A percentile compares a stretch with the other conserved stretches of the same genome.
These are phyloP conservation scores for Saccopteryx leptura DNA, from an alignment of 2,113 vertebrate genomes.

Conservation along the genomic window DNA sequence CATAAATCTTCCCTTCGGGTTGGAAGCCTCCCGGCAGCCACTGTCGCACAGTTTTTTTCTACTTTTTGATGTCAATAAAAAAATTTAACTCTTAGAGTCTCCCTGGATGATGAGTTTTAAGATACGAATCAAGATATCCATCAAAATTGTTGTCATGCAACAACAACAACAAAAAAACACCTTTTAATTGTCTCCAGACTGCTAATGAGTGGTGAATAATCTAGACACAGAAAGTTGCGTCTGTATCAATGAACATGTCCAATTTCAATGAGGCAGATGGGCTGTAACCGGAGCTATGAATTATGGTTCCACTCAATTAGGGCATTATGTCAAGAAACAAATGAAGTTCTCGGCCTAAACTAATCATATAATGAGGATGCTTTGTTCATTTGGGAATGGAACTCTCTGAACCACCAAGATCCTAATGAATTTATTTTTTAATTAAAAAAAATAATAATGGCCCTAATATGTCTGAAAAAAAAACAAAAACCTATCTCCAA, in stretches of 20 bases:
- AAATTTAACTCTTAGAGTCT: neutral
- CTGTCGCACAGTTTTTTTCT: neutral
- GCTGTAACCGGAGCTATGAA: neutral
- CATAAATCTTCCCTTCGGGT: neutral
- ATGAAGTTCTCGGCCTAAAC: neutral
- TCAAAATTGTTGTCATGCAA: neutral
- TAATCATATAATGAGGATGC: neutral
- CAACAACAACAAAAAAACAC: neutral
- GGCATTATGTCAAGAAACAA: neutral
- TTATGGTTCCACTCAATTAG: neutral
- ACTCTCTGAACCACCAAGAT: neutral
- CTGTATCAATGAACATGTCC: neutral
- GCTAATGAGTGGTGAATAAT: neutral
- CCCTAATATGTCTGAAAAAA: neutral
- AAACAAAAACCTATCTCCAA: neutral
- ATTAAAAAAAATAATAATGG: neutral
- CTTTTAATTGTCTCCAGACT: neutral
- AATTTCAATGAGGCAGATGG: neutral
- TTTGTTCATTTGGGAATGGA: neutral
- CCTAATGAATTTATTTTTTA: neutral
- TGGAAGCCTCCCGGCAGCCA: neutral
- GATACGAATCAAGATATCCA: neutral
- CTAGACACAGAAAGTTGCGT: neutral
- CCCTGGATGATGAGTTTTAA: neutral
- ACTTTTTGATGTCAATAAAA: neutral